A percentile compares a stretch with the other conserved stretches of the same genome.
phyloP scores from a whole-genome alignment of 2,888 invertebrate genomes.

The Sinhomidia bicolor region DNA sequence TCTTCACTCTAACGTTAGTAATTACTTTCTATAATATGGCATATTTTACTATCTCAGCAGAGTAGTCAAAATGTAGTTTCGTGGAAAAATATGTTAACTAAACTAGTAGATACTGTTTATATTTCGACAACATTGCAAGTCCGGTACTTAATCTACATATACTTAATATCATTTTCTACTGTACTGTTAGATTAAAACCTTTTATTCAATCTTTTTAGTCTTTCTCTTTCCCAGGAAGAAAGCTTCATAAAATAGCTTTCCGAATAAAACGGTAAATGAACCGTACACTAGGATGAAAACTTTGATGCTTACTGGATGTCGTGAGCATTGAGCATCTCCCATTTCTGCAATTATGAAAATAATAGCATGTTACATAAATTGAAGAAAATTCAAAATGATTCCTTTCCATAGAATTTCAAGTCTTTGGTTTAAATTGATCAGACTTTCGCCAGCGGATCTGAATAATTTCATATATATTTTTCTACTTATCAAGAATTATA shows the following conservation, averaged over 20 bases:
- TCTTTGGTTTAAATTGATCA: too few species aligned
- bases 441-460: too few species aligned
- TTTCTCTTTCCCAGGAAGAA: conserved; percentile 72
- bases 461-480: too few species aligned
- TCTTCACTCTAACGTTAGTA: too few species aligned
- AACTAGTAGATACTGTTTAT: conserved; percentile 40
- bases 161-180: not conserved
- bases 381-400: not conserved
- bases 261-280: conserved; percentile 76
- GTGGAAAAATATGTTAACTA: not conserved
- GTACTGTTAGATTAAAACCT: conserved; percentile 68
- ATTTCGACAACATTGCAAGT: conserved; percentile 51
- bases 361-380: too few species aligned
- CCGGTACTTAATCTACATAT: conserved; percentile 47
- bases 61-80: too few species aligned
- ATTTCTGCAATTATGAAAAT: too few species aligned
- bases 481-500: too few species aligned
- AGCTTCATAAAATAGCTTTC: conserved; percentile 72
- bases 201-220: conserved; percentile 72
- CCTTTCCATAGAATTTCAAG: not conserved
- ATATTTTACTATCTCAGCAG: conserved; percentile 54
- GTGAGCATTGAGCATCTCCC: conserved; percentile 69
- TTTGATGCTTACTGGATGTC: conserved; percentile 74
- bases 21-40: conserved; percentile 71
- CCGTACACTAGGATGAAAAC: conserved; percentile 73